Evolutionary conservation across 2,113 vertebrate species (phyloP), one percentile per base, ranked within the genome.

Genomic region (Indicator maculatus): DNA sequence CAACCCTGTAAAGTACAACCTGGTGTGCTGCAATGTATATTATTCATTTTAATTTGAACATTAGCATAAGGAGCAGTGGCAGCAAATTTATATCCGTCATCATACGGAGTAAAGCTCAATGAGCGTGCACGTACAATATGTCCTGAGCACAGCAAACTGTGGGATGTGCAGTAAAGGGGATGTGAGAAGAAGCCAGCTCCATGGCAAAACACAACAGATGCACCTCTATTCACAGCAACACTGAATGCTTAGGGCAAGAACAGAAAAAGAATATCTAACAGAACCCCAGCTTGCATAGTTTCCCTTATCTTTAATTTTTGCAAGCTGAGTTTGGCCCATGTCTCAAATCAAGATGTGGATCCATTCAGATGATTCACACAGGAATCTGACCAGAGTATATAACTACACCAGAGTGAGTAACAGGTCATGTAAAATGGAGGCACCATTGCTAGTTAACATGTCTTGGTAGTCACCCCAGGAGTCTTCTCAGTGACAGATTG

Each of bases 401-500:
- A 41, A 66, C 59, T 66, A 52, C 79, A 33, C n/a, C 0, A 1
- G 55, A 55, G 58, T 2, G 0, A 89, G 90, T 73, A 83, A 39
- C 1, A 33, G 85, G 77, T 61, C 95, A 76, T 87, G 75, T 78
- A 66, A 76, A 88, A 92, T 63, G 53, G 79, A 96, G 88, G 79
- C 28, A 56, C 86, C 77, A 71, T 31, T 28, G 66, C 89, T 84
- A 86, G 87, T 93, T 97, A 93, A 67, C 81, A 80, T 72, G 70
- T 95, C 93, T 55, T 84, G 41, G 61, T 89, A 91, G 91, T 95
- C 93, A 96, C 91, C 92, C 63, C 58, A 85, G 90, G 88, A 97
- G 90, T 38, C 88, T 97, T 97, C 89, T 97, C 79, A 28, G 84
- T 97, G 96, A 97, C 88, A 96, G 95, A 96, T 88, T 97, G 93